Percentiles rank a stretch among this genome's conserved stretches.
Conservation (phyloP, 92 coral and sea anemone genomes). For the Palythoa heliodiscus region DNA sequence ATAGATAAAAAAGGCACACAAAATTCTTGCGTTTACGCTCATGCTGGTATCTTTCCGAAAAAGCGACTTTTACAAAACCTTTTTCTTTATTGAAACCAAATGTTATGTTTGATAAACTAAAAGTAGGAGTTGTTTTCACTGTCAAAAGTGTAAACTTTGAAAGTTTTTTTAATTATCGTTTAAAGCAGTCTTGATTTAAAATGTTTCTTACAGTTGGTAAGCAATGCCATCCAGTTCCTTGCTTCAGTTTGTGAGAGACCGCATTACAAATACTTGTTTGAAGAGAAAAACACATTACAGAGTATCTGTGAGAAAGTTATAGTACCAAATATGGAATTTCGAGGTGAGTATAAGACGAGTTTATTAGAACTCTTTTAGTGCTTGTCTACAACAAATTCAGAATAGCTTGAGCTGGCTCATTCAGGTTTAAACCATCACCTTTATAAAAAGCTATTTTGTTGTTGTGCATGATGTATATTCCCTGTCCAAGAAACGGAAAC, state of each 20-base stretch:
- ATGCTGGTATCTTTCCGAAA: no score
- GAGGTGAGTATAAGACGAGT: slow-evolving; percentile 64
- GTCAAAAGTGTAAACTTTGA: not conserved
- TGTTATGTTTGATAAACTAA: no score
- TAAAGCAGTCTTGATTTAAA: not conserved
- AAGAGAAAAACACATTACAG: slow-evolving; percentile 82
- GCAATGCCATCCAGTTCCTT: slow-evolving; percentile 96
- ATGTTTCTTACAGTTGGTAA: slow-evolving; percentile 71
- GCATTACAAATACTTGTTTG: slow-evolving; percentile 91
- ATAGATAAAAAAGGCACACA: no score
- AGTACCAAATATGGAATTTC: slow-evolving; percentile 95
- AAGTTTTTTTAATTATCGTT: not conserved
- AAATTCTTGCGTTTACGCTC: no score
- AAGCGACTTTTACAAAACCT: no score
- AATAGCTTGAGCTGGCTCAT: not conserved
- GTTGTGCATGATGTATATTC: no score
- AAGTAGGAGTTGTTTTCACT: not conserved
- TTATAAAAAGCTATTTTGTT: no score
- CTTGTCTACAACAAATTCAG: not conserved
- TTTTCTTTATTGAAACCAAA: no score
- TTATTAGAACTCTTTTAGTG: not conserved
- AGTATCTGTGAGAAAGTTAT: slow-evolving; percentile 96
- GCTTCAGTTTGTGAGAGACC: slow-evolving; percentile 95
- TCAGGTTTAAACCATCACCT: no score
- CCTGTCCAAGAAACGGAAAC: no score